Evolutionary conservation across 2,888 invertebrate species (phyloP).

Genomic region (Ptilodon capucinus): DNA sequence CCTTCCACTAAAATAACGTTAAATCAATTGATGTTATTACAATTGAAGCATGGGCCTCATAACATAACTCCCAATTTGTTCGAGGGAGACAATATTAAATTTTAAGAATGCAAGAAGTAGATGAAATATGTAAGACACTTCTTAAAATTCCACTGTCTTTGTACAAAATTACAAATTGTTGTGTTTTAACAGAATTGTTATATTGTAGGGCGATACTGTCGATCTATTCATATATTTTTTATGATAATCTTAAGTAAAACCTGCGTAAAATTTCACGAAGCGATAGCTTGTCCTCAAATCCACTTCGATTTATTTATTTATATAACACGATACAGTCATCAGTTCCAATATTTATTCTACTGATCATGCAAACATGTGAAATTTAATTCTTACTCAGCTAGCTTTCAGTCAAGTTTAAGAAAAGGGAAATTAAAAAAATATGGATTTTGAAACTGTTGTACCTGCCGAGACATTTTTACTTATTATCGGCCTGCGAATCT

Average conservation of each 20-base stretch:
- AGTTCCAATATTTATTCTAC: background rate
- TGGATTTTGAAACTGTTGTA: background rate
- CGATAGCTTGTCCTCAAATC: too few species aligned
- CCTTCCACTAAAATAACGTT: slow-evolving; percentile 80
- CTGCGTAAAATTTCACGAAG: too few species aligned
- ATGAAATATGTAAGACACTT: too few species aligned
- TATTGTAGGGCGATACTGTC: too few species aligned
- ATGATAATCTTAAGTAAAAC: too few species aligned
- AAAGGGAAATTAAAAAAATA: background rate
- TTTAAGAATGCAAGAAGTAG: too few species aligned
- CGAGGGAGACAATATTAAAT: slow-evolving; percentile 36
- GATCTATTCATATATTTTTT: too few species aligned
- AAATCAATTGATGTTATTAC: slow-evolving; percentile 82
- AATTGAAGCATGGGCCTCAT: slow-evolving; percentile 72
- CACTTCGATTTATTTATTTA: too few species aligned
- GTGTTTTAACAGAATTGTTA: too few species aligned
- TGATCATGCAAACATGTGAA: background rate
- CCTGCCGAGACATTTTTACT: slow-evolving; percentile 16
- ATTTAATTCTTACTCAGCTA: background rate
- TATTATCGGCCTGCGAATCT: slow-evolving; percentile 17
- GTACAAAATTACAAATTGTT: too few species aligned
- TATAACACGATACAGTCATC: background rate
- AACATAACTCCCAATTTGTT: slow-evolving; percentile 62
- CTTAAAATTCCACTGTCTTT: too few species aligned
- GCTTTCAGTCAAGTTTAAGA: background rate